A percentile compares a stretch with the other conserved stretches of the same genome.
Evolutionary conservation across 2,888 invertebrate genomes (phyloP).

Genomic region (Siphlonurus alternatus): DNA sequence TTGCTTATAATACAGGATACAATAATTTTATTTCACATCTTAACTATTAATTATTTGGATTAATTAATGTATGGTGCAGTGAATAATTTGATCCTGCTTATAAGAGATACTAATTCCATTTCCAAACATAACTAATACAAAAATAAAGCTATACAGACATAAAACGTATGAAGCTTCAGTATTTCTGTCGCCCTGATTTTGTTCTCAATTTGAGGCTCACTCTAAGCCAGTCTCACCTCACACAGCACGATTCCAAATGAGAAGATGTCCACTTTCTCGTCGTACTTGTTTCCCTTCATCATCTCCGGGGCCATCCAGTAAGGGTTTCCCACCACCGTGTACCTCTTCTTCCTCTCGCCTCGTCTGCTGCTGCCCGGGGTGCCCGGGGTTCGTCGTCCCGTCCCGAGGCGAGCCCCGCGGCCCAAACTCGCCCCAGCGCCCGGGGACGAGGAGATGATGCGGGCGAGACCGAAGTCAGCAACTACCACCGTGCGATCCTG

Average conservation of each 20-base stretch:
- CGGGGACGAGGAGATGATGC: slow-evolving; percentile 43
- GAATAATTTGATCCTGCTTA: no score
- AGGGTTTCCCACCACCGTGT: slow-evolving; percentile 92
- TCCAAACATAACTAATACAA: no score
- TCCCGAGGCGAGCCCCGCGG: slow-evolving; percentile 18
- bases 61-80: no score
- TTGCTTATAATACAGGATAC: no score
- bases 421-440: slow-evolving; percentile 27
- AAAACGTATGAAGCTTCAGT: no score
- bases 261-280: slow-evolving; percentile 92
- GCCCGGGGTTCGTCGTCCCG: slow-evolving; percentile 20
- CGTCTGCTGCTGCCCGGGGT: slow-evolving; percentile 35
- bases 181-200: no score
- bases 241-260: slow-evolving; percentile 90
- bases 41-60: no score
- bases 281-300: slow-evolving; percentile 93
- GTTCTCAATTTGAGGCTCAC: no score
- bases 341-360: slow-evolving; percentile 62
- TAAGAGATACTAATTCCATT: no score
- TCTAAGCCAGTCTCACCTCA: slow-evolving; percentile 45
- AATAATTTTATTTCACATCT: no score
- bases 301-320: slow-evolving; percentile 99
- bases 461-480: slow-evolving; percentile 86
- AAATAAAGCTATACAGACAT: no score
- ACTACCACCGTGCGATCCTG: slow-evolving; percentile 83